Evolutionary conservation across 2,888 invertebrate genomes (phyloP).

Genomic region (Teinopalpus imperialis): DNA sequence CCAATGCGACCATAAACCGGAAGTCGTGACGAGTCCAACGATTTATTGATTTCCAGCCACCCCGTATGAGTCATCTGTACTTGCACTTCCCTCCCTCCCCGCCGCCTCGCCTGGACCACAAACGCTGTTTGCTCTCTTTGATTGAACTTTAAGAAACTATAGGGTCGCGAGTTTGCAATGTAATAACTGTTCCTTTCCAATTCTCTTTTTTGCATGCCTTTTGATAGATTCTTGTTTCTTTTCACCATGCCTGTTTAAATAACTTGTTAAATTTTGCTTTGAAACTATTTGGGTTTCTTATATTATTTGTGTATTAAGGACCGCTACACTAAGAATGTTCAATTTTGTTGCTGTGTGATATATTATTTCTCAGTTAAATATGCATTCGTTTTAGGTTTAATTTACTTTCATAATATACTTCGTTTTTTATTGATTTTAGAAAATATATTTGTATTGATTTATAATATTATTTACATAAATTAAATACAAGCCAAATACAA

Average conservation of each 20-base stretch:
- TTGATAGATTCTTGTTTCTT: constrained; percentile 35
- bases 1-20: constrained; percentile 28
- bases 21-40: constrained; percentile 29
- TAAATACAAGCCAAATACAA: too few species aligned
- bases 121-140: constrained; percentile 66
- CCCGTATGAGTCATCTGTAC: constrained; percentile 69
- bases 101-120: constrained; percentile 45
- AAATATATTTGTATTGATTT: too few species aligned
- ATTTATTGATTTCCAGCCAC: constrained; percentile 73
- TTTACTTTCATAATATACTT: too few species aligned
- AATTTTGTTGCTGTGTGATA: too few species aligned
- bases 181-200: constrained; percentile 55
- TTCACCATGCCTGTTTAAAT: constrained; percentile 34
- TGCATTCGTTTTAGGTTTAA: too few species aligned
- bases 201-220: constrained; percentile 38
- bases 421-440: too few species aligned
- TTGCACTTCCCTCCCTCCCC: constrained; percentile 42
- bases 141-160: constrained; percentile 67
- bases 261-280: constrained; percentile 16
- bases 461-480: too few species aligned
- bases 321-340: too few species aligned
- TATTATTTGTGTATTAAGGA: too few species aligned
- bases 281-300: constrained; percentile 7
- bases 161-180: constrained; percentile 51
- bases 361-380: too few species aligned